These are phyloP conservation scores for Tetramorium simillimum DNA, from an alignment of 1,140 invertebrate genomes.

Conservation along the genomic window DNA sequence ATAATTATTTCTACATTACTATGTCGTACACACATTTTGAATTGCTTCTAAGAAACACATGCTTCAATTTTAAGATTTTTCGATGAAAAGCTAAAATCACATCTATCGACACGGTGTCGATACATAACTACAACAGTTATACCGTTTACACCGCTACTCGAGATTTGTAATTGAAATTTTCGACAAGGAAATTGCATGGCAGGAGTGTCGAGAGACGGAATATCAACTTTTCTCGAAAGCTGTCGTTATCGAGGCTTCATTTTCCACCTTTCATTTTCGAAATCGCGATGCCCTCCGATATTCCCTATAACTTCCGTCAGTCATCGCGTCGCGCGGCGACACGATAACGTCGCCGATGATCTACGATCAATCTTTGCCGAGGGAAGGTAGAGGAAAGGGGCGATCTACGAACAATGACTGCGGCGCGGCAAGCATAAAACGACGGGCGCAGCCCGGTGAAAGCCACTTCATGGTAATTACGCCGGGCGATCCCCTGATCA, in stretches of 20 bases:
- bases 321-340: constrained; percentile 38
- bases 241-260: constrained; percentile 35
- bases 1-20: neutral
- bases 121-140: neutral
- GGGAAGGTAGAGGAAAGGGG: neutral
- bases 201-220: neutral
- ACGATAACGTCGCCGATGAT: constrained; percentile 69
- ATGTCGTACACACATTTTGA: neutral
- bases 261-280: constrained; percentile 47
- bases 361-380: constrained; percentile 68
- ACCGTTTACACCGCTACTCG: constrained; percentile 1
- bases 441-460: constrained; percentile 72
- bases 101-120: neutral
- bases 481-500: constrained; percentile 69
- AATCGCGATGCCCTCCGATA: constrained; percentile 56
- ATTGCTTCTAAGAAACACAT: neutral
- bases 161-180: constrained; percentile 55
- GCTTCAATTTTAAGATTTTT: no score
- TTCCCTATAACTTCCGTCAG: constrained; percentile 58
- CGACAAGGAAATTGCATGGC: constrained; percentile 30
- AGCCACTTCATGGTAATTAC: constrained; percentile 76
- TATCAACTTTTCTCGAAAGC: constrained; percentile 13
- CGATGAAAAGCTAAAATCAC: neutral
- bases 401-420: constrained; percentile 69
- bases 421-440: constrained; percentile 67